Conservation (phyloP, 2,888 invertebrate genomes). For the Belgica antarctica region DNA sequence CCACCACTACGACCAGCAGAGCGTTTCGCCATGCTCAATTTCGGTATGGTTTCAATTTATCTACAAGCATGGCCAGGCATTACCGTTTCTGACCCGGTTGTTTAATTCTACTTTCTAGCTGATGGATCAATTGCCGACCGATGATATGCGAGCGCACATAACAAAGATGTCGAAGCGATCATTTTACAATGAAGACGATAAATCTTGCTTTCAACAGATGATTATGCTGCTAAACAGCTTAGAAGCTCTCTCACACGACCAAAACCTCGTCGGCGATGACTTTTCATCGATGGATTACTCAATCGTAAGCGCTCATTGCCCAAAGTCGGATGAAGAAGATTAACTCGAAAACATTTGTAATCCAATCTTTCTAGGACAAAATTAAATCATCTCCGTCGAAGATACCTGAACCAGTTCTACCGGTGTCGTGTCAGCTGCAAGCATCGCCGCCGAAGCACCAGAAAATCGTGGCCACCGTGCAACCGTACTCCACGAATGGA, state of each 20-base stretch:
- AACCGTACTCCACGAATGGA: constrained; percentile 58
- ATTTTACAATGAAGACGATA: constrained; percentile 57
- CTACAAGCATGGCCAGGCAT: neutral
- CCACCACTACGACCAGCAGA: constrained; percentile 48
- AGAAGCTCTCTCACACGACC: constrained; percentile 56
- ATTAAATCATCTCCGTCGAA: constrained; percentile 13
- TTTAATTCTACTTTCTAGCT: constrained; percentile 45
- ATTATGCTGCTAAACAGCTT: constrained; percentile 62
- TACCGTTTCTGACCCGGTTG: neutral
- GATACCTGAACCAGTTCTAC: constrained; percentile 37
- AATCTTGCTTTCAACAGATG: constrained; percentile 63
- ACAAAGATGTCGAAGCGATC: constrained; percentile 50
- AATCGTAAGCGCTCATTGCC: constrained; percentile 29
- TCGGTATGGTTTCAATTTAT: constrained; percentile 46
- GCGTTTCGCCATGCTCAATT: constrained; percentile 48
- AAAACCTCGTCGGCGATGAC: constrained; percentile 56
- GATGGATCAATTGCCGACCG: constrained; percentile 49
- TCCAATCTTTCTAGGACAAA: constrained; percentile 29
- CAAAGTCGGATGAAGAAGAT: neutral
- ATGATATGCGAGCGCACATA: constrained; percentile 50
- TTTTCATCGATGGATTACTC: constrained; percentile 38
- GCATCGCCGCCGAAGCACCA: constrained; percentile 47
- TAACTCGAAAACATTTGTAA: neutral
- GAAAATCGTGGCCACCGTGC: constrained; percentile 65
- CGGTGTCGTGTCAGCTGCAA: neutral